Conservation (phyloP, 1,140 invertebrate genomes). For the Dendroctonus ponderosae region DNA sequence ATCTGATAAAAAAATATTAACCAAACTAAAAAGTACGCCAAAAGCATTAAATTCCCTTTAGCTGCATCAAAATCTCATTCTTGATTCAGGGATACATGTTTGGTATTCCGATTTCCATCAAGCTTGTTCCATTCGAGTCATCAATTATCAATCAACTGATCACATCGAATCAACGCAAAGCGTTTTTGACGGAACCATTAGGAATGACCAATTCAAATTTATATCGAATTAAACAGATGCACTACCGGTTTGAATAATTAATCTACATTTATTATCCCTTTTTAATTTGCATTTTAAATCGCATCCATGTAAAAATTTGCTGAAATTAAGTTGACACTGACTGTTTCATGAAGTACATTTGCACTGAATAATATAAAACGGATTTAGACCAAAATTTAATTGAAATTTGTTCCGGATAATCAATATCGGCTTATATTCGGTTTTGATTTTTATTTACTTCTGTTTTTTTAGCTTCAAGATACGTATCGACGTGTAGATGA, state of each 20-base stretch:
- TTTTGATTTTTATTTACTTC: too few species aligned
- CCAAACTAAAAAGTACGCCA: too few species aligned
- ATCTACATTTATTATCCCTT: constrained; percentile 20
- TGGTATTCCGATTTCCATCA: background rate
- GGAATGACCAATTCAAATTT: constrained; percentile 22
- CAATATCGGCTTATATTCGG: too few species aligned
- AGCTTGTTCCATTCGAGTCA: background rate
- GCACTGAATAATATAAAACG: constrained; percentile 6
- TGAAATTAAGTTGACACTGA: constrained; percentile 15
- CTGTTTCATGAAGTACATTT: constrained; percentile 9
- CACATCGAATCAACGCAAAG: constrained; percentile 13
- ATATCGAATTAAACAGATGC: constrained; percentile 24
- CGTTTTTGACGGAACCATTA: constrained; percentile 23
- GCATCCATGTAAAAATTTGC: constrained; percentile 16
- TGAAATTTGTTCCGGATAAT: too few species aligned
- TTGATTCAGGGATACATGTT: background rate
- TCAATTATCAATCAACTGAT: constrained; percentile 21
- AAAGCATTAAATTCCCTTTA: too few species aligned
- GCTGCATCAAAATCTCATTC: background rate
- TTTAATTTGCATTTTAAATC: constrained; percentile 14
- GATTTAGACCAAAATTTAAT: background rate
- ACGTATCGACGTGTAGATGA: too few species aligned
- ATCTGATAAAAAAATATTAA: too few species aligned
- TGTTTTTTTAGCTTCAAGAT: too few species aligned
- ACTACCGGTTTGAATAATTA: constrained; percentile 25